A percentile compares a stretch with the other conserved stretches of the same genome.
Conservation (phyloP, 1,140 invertebrate genomes). For the Frieseomelitta varia region DNA sequence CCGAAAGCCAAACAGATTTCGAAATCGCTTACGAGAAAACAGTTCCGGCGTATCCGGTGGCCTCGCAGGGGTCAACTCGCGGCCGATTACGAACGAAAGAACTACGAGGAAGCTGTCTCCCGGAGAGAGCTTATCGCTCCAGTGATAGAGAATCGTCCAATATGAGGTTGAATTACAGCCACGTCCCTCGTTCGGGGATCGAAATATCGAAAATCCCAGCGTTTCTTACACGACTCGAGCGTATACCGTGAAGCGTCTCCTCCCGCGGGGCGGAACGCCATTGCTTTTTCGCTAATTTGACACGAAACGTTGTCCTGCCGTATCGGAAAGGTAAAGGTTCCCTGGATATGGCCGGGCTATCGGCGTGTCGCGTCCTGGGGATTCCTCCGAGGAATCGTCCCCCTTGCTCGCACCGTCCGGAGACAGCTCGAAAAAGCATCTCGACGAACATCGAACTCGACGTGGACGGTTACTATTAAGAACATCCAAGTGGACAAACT, state of each 20-base stretch:
- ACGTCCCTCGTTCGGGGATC: neutral
- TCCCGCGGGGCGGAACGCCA: constrained; percentile 62
- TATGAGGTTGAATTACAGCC: constrained; percentile 65
- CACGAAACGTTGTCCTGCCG: constrained; percentile 65
- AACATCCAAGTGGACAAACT: neutral
- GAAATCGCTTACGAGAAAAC: neutral
- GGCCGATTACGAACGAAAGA: constrained; percentile 3
- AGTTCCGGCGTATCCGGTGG: neutral
- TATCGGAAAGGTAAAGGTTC: constrained; percentile 44
- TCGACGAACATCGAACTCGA: neutral
- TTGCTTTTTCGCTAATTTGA: constrained; percentile 70
- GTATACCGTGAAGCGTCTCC: constrained; percentile 55
- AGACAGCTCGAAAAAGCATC: constrained; percentile 15
- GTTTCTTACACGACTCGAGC: constrained; percentile 63
- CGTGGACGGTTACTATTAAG: neutral
- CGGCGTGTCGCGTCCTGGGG: constrained; percentile 42
- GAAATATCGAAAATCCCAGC: constrained; percentile 57
- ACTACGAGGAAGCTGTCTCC: neutral
- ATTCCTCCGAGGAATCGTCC: constrained; percentile 38
- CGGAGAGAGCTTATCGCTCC: constrained; percentile 53
- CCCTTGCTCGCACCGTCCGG: neutral
- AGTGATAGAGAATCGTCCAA: constrained; percentile 55
- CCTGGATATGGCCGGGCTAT: constrained; percentile 34
- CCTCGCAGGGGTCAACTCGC: neutral
- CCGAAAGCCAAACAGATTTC: neutral